Base-by-base conservation (phyloP, 1,140 invertebrate species). In the Drosophila rhopaloa region DNA sequence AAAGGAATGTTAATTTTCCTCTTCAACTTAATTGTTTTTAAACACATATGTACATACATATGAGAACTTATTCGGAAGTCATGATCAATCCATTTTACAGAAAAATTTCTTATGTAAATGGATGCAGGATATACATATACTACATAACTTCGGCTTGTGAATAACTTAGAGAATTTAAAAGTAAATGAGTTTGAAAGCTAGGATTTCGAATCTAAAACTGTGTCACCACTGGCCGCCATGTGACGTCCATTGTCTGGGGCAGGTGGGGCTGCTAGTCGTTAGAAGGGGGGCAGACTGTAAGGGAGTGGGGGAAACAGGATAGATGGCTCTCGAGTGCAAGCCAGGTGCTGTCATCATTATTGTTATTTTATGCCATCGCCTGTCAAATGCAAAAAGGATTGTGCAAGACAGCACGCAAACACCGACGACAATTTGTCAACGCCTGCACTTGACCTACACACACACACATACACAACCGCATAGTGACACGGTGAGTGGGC, bases 401-500 rank as follows among this genome's bases (percentile, higher is more conserved):
- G 70, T 86, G 44, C 60, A 71, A 81, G 9, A 48, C 58, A 74
- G 60, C 47, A 76, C 60, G 40, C 65, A 63, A 74, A 63, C 60
- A 73, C 54, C 72, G 72, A 67, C 83, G 68, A 79, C 83, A 86
- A 79, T 86, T 86, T 86, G 82, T 86, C 75, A 82, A 66, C 63
- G 75, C 55, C 41, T 82, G 83, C 84, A 83, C 76, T 89, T 88
- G 84, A 88, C 79, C 84, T 79, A 88, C 76, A 88, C 62, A 44
- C 24, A 55, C 38, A 35, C 11, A 44, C 24, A 55, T 32, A 35
- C 11, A 73, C 16, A 59, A 1, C 37, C 24, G 40, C 13, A 47
- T 9, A 5, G 40, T 5, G 14, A 13, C 8, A 43, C 11, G 44
- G 13, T 14, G 24, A 24, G 37, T n/a, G 44, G 27, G 16, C 11